Percentiles rank a stretch among this genome's conserved stretches.
Evolutionary conservation across 92 coral and sea anemone species (phyloP).

Genomic region (Epizoanthus illoricatus): DNA sequence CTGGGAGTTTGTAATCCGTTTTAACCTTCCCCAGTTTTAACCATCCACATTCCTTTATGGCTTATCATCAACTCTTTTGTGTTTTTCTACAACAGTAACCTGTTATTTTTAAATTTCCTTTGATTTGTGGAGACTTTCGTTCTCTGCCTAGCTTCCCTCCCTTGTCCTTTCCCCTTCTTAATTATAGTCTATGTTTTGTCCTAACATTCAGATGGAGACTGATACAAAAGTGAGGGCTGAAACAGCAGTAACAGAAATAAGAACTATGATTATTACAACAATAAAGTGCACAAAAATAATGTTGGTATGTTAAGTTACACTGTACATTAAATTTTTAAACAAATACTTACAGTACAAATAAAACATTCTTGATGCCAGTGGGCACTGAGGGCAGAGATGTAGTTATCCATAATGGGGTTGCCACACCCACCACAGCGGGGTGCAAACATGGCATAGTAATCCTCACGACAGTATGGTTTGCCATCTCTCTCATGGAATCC

Average conservation of each 20-base stretch:
- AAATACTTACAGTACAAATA: conserved; percentile 82
- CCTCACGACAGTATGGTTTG: conserved; percentile 96
- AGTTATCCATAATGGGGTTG: conserved; percentile 95
- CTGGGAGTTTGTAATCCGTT: too few relatives aligned
- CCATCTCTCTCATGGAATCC: conserved; percentile 99
- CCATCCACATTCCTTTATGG: too few relatives aligned
- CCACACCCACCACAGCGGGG: conserved; percentile 99
- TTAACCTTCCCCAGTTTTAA: too few relatives aligned
- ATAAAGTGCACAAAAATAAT: not conserved
- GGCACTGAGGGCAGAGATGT: conserved; percentile 95
- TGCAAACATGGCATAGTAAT: conserved; percentile 98
- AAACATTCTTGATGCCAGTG: conserved; percentile 99
- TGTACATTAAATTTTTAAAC: too few relatives aligned
- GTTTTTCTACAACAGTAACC: too few relatives aligned
- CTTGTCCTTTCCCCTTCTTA: too few relatives aligned
- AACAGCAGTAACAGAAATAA: not conserved
- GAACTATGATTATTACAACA: not conserved
- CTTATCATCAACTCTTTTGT: too few relatives aligned
- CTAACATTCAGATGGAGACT: too few relatives aligned
- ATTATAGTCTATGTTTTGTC: too few relatives aligned
- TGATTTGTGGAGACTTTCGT: too few relatives aligned
- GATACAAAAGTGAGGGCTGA: not conserved
- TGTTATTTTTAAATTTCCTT: too few relatives aligned
- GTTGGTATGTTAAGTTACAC: not conserved
- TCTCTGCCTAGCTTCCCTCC: too few relatives aligned